Evolutionary conservation across 2,888 invertebrate genomes (phyloP), one percentile per base, ranked within the genome.

Genomic region (Galerucella calmariensis): DNA sequence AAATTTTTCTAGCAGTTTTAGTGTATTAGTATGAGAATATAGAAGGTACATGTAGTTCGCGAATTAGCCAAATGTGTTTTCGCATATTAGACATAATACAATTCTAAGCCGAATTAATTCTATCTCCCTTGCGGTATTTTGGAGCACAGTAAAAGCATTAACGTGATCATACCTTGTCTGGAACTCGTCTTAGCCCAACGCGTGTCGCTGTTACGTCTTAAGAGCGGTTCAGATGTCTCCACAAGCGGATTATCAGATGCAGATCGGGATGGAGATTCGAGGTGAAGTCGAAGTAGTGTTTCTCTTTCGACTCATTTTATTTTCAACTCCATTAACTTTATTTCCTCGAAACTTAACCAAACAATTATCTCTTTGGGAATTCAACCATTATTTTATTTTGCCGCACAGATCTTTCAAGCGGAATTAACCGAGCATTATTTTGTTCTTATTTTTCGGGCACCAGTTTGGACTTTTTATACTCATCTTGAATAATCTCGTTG

Each of bases 71-170:
- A 87, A 86, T 87, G 87, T 84, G 84, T 84, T 84, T 86, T 86
- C 86, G 86, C 85, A 85, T 86, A 86, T 86, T 86, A 86, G 84
- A 83, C 85, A 85, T 86, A 86, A 86, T 84, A 85, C 86, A 83
- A 83, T 82, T 85, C 84, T 86, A 84, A 85, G 84, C 85, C 84
- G 85, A 81, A 85, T 85, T 85, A 85, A 85, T 85, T 84, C 85
- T 81, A 83, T 82, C 84, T 85, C 85, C 84, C 85, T 86, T 87
- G 86, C 84, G 86, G 86, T 86, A 81, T 67, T 69, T 79, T 81
- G 83, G 79, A 86, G 87, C 87, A 86, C 83, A 84, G 87, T 84
- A 86, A 87, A 87, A 85, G 87, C 87, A 87, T 87, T 87, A 87
- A 85, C 85, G 85, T 85, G 86, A 86, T 87, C 86, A 84, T 86